Percentiles rank a stretch among this genome's conserved stretches.
Conservation (phyloP, 2,797 vertebrate species). For the Cynopterus sphinx region DNA sequence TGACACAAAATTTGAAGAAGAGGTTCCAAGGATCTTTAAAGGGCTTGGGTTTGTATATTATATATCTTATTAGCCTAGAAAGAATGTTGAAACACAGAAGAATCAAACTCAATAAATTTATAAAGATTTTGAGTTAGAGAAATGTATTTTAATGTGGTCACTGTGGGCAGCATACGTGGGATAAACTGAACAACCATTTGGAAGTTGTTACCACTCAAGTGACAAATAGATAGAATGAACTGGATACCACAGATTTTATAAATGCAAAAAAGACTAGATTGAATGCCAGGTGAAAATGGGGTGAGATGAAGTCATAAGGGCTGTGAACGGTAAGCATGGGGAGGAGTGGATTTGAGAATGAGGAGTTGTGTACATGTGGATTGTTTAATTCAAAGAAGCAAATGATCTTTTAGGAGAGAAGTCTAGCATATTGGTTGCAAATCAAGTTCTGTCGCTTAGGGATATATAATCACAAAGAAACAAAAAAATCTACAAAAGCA, state of each 20-base stretch:
- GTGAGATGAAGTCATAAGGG: background rate
- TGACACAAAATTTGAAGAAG: conserved; percentile 96
- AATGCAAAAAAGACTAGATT: background rate
- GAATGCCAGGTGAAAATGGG: background rate
- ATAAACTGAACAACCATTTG: background rate
- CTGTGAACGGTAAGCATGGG: background rate
- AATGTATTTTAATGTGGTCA: background rate
- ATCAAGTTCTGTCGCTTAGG: background rate
- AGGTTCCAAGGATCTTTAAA: conserved; percentile 94
- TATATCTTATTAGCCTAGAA: conserved; percentile 38
- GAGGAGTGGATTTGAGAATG: background rate
- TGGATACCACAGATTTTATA: background rate
- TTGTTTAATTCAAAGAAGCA: background rate
- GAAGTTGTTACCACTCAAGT: background rate
- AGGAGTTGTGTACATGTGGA: background rate
- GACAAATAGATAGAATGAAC: background rate
- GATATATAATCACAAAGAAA: background rate
- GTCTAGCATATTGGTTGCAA: background rate
- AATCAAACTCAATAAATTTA: background rate
- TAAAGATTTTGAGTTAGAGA: conserved; percentile 21
- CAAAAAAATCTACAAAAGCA: background rate
- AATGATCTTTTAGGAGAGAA: background rate
- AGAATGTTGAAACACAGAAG: background rate
- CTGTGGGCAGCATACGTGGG: background rate
- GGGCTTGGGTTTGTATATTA: conserved; percentile 89